phyloP scores from a whole-genome alignment of 2,888 invertebrate species.

The Cosmia trapezina region DNA sequence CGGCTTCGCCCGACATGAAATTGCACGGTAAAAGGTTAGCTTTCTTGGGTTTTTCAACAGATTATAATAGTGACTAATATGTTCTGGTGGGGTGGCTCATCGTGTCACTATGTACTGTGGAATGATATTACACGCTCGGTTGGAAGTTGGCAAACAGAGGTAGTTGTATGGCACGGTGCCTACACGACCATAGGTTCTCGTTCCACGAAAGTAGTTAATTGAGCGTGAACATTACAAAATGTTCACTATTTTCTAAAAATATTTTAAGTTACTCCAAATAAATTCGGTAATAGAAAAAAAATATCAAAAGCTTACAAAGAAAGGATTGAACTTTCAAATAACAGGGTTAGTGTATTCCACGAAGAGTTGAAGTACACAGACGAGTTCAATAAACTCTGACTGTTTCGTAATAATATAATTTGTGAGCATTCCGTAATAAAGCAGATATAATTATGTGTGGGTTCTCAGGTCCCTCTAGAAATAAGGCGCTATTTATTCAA shows the following conservation, averaged over 20 bases:
- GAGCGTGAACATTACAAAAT: slow-evolving; percentile 8
- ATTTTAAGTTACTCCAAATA: not conserved
- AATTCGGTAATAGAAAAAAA: slow-evolving; percentile 10
- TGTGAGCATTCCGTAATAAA: slow-evolving; percentile 39
- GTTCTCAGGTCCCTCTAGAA: slow-evolving; percentile 69
- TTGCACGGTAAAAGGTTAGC: slow-evolving; percentile 7
- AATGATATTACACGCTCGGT: slow-evolving; percentile 38
- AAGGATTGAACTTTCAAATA: slow-evolving; percentile 29
- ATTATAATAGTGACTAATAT: slow-evolving; percentile 18
- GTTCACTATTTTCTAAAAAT: not conserved
- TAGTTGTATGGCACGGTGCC: slow-evolving; percentile 43
- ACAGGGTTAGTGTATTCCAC: slow-evolving; percentile 31
- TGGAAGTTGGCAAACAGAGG: slow-evolving; percentile 49
- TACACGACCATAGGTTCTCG: slow-evolving; percentile 31
- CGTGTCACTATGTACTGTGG: slow-evolving; percentile 21
- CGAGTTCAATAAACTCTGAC: slow-evolving; percentile 54
- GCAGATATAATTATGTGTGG: slow-evolving; percentile 51
- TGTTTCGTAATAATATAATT: slow-evolving; percentile 38
- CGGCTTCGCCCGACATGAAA: not conserved
- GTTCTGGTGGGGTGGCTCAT: slow-evolving; percentile 16
- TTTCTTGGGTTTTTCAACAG: slow-evolving; percentile 1
- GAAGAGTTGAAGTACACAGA: slow-evolving; percentile 30
- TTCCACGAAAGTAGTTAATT: slow-evolving; percentile 13
- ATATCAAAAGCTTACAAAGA: slow-evolving; percentile 11
- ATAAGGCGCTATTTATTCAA: slow-evolving; percentile 74